These are phyloP conservation scores for Sigmodon hispidus DNA, from an alignment of 2,113 vertebrate species.

Conservation along the genomic window DNA sequence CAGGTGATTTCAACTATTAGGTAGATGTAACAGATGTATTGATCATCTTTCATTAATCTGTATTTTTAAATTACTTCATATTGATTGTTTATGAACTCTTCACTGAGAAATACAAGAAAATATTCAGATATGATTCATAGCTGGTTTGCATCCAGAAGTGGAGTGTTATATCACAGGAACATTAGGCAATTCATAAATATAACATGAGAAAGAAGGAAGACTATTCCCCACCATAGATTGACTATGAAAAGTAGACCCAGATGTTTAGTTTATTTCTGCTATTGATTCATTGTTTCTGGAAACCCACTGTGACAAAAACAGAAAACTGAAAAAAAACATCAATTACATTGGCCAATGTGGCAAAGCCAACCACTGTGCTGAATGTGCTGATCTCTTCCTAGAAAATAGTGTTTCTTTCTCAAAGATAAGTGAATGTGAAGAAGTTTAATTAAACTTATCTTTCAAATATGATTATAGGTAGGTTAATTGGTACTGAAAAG, in stretches of 20 bases:
- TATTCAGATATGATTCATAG: background rate
- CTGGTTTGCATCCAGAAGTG: background rate
- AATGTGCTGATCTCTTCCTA: background rate
- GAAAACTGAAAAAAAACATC: background rate
- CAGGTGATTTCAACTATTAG: background rate
- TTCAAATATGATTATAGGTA: background rate
- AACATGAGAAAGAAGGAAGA: background rate
- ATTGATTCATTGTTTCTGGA: background rate
- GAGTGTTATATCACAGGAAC: too few species aligned
- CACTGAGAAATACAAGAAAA: background rate
- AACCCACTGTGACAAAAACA: background rate
- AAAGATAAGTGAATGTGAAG: background rate
- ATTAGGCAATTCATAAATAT: background rate
- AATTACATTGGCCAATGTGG: background rate
- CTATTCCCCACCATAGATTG: background rate
- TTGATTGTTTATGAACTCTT: background rate
- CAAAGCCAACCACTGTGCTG: background rate
- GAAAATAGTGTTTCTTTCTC: background rate
- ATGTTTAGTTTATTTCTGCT: background rate
- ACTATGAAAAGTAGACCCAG: background rate
- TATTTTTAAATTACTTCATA: background rate
- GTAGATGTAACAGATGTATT: background rate
- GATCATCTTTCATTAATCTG: background rate
- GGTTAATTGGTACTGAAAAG: background rate
- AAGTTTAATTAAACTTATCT: background rate